These are phyloP conservation scores for Drosophila fungiperda DNA, from an alignment of 2,888 invertebrate genomes.

Conservation along the genomic window DNA sequence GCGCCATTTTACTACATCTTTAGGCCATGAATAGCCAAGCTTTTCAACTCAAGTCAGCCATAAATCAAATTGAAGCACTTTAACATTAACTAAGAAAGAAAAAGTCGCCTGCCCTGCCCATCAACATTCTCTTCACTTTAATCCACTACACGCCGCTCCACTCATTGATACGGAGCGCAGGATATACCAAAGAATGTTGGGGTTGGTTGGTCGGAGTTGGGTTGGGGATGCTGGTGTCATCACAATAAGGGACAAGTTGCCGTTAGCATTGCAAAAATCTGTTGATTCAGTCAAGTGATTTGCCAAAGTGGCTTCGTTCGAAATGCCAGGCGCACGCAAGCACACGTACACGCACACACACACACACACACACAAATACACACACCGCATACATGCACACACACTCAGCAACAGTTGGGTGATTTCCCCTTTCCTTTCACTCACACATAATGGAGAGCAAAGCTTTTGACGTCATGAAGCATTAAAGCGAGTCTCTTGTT, in stretches of 20 bases:
- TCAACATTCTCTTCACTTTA: neutral
- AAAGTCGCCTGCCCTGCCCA: neutral
- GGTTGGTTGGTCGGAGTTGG: slow-evolving; percentile 22
- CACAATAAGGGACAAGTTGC: slow-evolving; percentile 54
- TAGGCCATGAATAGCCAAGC: slow-evolving; percentile 30
- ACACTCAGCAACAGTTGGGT: slow-evolving; percentile 76
- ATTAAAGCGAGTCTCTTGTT: slow-evolving; percentile 22
- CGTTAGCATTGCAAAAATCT: slow-evolving; percentile 77
- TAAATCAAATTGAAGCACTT: slow-evolving; percentile 72
- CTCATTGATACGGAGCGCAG: slow-evolving; percentile 28
- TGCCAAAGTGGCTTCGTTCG: slow-evolving; percentile 82
- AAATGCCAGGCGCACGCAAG: slow-evolving; percentile 72
- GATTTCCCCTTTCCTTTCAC: slow-evolving; percentile 14
- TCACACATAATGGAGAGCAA: slow-evolving; percentile 21
- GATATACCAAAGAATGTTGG: slow-evolving; percentile 24
- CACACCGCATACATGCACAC: slow-evolving; percentile 6
- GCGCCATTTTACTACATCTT: slow-evolving; percentile 43
- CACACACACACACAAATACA: slow-evolving; percentile 25
- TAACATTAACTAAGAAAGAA: slow-evolving; percentile 22
- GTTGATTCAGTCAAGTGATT: slow-evolving; percentile 82
- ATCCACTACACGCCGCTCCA: neutral
- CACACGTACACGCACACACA: slow-evolving; percentile 9
- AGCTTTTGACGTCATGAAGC: slow-evolving; percentile 52
- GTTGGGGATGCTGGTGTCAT: slow-evolving; percentile 39
- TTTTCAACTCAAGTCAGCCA: slow-evolving; percentile 71